Percentiles rank a stretch among this genome's conserved stretches.
phyloP scores from a whole-genome alignment of 2,888 invertebrate species.

The Stenchaetothrips biformis region DNA sequence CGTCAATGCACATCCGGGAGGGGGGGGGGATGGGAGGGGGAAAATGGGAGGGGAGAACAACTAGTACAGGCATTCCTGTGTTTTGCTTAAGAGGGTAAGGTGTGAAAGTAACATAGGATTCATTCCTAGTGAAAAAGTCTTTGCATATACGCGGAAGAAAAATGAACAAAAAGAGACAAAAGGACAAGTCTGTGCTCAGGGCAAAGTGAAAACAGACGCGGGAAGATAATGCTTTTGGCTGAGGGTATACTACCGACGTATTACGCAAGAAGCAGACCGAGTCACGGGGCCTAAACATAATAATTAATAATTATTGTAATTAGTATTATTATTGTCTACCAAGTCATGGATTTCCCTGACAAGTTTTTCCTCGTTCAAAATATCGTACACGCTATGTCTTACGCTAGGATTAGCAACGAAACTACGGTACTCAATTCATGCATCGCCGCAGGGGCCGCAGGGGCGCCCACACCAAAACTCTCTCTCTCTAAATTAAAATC shows the following conservation, averaged over 20 bases:
- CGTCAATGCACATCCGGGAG: not conserved
- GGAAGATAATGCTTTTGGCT: conserved; percentile 24
- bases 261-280: not conserved
- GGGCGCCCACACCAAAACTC: not conserved
- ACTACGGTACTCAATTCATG: conserved; percentile 21
- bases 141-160: not conserved
- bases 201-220: not conserved
- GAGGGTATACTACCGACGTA: not conserved
- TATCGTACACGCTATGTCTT: conserved; percentile 9
- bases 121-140: conserved; percentile 8
- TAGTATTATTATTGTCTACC: conserved; percentile 17
- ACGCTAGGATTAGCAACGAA: conserved; percentile 17
- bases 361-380: not conserved
- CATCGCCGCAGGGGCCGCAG: not conserved
- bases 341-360: conserved; percentile 20
- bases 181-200: not conserved
- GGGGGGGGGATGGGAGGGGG: not conserved
- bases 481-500: not conserved
- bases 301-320: not conserved
- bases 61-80: not conserved
- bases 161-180: not conserved
- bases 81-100: not conserved
- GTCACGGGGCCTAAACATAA: not conserved
- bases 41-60: not conserved
- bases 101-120: not conserved